phyloP scores from a whole-genome alignment of 2,888 invertebrate species.

The Cantharis rustica region DNA sequence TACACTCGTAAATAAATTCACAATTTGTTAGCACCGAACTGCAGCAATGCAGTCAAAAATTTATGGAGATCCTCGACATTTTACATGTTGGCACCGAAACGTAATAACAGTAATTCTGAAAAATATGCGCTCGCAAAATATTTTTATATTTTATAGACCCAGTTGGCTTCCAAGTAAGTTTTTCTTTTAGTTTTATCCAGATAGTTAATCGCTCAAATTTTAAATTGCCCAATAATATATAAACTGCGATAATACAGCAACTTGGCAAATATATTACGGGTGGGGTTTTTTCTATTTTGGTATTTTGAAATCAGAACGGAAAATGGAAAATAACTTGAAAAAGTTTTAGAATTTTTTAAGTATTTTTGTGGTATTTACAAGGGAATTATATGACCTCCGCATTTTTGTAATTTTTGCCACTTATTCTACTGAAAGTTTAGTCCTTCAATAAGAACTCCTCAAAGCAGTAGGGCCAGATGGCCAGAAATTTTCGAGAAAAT shows the following conservation, averaged over 20 bases:
- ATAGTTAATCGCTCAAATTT: background rate
- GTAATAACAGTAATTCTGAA: conserved; percentile 14
- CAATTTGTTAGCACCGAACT: conserved; percentile 3
- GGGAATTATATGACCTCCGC: too few species aligned
- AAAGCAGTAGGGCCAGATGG: too few species aligned
- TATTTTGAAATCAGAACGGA: background rate
- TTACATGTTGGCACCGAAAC: conserved; percentile 17
- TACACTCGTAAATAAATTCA: background rate
- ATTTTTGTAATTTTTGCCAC: too few species aligned
- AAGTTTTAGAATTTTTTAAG: too few species aligned
- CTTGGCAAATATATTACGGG: background rate
- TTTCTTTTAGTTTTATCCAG: background rate
- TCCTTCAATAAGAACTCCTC: too few species aligned
- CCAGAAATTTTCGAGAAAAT: too few species aligned
- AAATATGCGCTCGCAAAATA: conserved; percentile 2
- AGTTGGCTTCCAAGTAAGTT: conserved; percentile 13
- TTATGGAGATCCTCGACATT: conserved; percentile 17
- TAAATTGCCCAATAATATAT: background rate
- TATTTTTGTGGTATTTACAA: too few species aligned
- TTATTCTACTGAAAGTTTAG: too few species aligned
- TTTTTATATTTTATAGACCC: conserved; percentile 8
- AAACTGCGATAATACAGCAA: background rate
- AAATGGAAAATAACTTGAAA: too few species aligned
- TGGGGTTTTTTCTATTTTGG: background rate
- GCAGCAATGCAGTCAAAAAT: conserved; percentile 15